Evolutionary conservation across 2,113 vertebrate species (phyloP), one percentile per base, ranked within the genome.

Genomic region (Pomatorhinus ruficollis): DNA sequence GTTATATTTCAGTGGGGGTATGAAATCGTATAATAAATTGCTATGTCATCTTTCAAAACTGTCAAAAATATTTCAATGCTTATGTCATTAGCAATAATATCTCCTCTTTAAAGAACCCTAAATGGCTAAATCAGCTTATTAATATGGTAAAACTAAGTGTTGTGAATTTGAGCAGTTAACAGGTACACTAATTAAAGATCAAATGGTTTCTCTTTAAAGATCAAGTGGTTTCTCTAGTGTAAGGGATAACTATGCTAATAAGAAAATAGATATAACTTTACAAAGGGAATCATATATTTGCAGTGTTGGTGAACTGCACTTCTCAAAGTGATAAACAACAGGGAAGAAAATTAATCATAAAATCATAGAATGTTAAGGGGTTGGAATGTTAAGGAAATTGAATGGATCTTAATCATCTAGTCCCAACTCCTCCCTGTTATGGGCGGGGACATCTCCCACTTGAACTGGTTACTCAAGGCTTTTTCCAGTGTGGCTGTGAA

Each of bases 371-470:
- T 25, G 11, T 35, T 35, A 25, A 64, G 30, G 16, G 5, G 0
- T 18, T 71, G 13, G 9, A 56, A 74, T 10, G 5, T 15, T 47
- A 47, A n/a, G 11, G 15, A 24, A n/a, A 40, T 49, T 8, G 8
- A 65, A 24, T 25, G 14, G 15, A 42, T 21, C 7, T 76, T 25
- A 50, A 52, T 33, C 27, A 28, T 23, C 15, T 57, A 50, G 37
- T 42, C 33, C 22, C 18, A 72, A 4, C 10, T 0, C 1, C 4
- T 15, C 8, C 10, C 4, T 15, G 1, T 10, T 25, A 16, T 6
- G 10, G 27, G 5, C 27, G 50, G 9, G 6, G 52, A n/a, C 10
- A 44, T 50, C 22, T 59, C 12, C 9, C 18, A 20, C 17, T 24
- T 24, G 10, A 65, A 7, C 15, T 37, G 14, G 10, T 44, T 37